A percentile compares a stretch with the other conserved stretches of the same genome.
phyloP scores from a whole-genome alignment of 2,797 vertebrate species.

The Nyctibius grandis region DNA sequence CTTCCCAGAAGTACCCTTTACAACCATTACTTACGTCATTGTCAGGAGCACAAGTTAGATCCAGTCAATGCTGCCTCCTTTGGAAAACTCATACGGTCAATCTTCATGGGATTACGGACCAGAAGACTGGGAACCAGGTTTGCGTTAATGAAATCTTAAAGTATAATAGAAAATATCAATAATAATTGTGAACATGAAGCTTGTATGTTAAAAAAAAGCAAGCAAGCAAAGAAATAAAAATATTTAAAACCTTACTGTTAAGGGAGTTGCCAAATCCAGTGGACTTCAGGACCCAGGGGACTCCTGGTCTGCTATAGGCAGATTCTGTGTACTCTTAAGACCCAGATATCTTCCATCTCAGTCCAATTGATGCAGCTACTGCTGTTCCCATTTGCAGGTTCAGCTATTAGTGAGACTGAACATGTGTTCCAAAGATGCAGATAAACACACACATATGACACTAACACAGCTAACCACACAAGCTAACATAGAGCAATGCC shows the following conservation, averaged over 20 bases:
- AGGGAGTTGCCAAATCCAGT: neutral
- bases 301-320: neutral
- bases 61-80: conserved; percentile 84
- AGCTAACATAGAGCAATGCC: neutral
- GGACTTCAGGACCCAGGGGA: neutral
- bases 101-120: conserved; percentile 82
- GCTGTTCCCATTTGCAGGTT: conserved; percentile 6
- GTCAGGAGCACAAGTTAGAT: conserved; percentile 83
- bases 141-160: conserved; percentile 15
- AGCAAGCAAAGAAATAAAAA: neutral
- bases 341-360: neutral
- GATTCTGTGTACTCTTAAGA: neutral
- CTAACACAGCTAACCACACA: neutral
- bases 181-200: neutral
- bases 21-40: conserved; percentile 84
- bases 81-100: conserved; percentile 83
- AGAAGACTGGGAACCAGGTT: conserved; percentile 78
- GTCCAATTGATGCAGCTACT: neutral
- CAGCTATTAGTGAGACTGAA: neutral
- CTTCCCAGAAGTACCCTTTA: conserved; percentile 83
- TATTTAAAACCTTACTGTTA: neutral
- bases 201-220: neutral
- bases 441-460: neutral
- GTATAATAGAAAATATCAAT: neutral
- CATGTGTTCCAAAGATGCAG: neutral